Conservation (phyloP, 1,140 invertebrate genomes). For the Euura saliciscinereae region DNA sequence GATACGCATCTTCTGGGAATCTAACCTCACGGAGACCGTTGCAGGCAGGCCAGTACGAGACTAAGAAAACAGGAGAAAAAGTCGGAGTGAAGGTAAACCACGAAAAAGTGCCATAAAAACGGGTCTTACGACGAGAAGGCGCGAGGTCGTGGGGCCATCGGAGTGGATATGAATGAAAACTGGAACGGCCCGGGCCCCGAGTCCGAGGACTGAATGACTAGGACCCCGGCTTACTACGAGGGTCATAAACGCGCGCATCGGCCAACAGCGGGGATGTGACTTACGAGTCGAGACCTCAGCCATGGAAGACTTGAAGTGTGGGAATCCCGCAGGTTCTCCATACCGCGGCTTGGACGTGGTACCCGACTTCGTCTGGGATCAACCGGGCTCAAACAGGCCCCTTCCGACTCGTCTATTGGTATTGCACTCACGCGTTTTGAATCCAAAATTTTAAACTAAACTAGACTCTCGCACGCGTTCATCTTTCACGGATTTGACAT, state of each 20-base stretch:
- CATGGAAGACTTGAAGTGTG: not conserved
- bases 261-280: slow-evolving; percentile 6
- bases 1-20: slow-evolving; percentile 20
- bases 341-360: not conserved
- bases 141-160: slow-evolving; percentile 25
- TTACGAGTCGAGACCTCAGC: slow-evolving; percentile 3
- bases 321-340: slow-evolving; percentile 3
- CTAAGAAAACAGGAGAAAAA: not conserved
- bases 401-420: not conserved
- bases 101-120: slow-evolving; percentile 14
- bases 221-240: slow-evolving; percentile 8
- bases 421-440: slow-evolving; percentile 1
- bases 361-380: not conserved
- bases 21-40: not conserved
- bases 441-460: not conserved
- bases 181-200: slow-evolving; percentile 7
- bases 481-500: no score
- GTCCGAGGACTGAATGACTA: slow-evolving; percentile 5
- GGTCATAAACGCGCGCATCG: slow-evolving; percentile 10
- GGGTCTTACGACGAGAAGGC: slow-evolving; percentile 10
- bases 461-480: not conserved
- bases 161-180: slow-evolving; percentile 32
- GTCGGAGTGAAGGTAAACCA: slow-evolving; percentile 10
- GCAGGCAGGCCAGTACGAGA: not conserved
- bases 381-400: not conserved